Conservation (phyloP, 2,113 vertebrate species). For the Pterophyllum scalare region DNA sequence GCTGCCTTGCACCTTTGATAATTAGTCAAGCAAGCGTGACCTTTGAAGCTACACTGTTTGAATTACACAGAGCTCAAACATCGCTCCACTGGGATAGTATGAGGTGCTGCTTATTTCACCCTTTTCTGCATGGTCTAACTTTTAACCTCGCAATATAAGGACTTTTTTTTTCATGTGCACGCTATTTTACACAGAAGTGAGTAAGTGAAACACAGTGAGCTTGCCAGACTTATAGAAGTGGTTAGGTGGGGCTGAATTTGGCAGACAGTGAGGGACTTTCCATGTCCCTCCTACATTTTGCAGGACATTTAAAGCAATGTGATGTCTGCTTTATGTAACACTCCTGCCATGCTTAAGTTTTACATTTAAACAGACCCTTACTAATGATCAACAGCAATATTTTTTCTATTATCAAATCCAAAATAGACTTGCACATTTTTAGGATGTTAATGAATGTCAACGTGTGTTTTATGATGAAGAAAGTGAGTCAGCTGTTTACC, state of each 20-base stretch:
- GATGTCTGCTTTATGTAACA: constrained; percentile 13
- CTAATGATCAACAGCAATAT: too few species aligned
- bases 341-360: not conserved
- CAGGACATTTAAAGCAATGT: constrained; percentile 38
- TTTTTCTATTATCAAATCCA: not conserved
- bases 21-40: constrained; percentile 16
- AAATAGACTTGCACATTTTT: not conserved
- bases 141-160: not conserved
- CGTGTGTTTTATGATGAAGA: not conserved
- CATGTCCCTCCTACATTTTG: constrained; percentile 40
- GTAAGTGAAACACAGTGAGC: constrained; percentile 12
- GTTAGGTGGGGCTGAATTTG: constrained; percentile 66
- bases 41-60: not conserved
- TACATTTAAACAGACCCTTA: not conserved
- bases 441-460: not conserved
- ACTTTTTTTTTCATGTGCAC: not conserved
- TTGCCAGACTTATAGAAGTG: constrained; percentile 25
- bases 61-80: constrained; percentile 1
- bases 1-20: constrained; percentile 50
- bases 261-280: constrained; percentile 67
- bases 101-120: not conserved
- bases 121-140: not conserved
- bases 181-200: not conserved
- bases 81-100: not conserved
- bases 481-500: constrained; percentile 62